phyloP scores from a whole-genome alignment of 2,888 invertebrate genomes.

The Chrysolina haemoptera region DNA sequence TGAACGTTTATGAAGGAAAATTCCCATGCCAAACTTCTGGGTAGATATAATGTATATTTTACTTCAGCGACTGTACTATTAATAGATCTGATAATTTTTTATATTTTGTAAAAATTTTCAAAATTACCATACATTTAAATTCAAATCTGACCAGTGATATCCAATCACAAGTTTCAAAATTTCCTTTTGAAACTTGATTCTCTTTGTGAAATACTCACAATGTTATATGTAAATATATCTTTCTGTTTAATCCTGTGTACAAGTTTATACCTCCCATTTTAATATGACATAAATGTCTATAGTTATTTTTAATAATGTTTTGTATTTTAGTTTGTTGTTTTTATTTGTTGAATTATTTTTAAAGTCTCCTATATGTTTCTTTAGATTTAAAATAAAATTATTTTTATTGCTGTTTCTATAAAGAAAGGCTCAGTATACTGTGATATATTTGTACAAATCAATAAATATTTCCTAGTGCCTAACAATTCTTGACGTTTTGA shows the following conservation, averaged over 20 bases:
- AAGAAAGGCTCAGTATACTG: slow-evolving; percentile 60
- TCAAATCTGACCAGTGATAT: neutral
- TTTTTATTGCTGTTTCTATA: slow-evolving; percentile 39
- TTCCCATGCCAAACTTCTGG: too few species aligned
- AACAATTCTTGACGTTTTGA: slow-evolving; percentile 49
- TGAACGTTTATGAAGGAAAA: too few species aligned
- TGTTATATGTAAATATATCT: neutral
- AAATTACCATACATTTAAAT: neutral
- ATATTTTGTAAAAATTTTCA: too few species aligned
- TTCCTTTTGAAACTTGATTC: neutral
- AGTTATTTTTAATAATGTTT: slow-evolving; percentile 6
- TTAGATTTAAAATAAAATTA: slow-evolving; percentile 23
- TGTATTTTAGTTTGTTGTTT: slow-evolving; percentile 29
- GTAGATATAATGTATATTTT: too few species aligned
- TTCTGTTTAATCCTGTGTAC: neutral
- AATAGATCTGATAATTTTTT: too few species aligned
- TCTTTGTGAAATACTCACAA: neutral
- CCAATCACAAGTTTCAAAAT: neutral
- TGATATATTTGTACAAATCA: slow-evolving; percentile 60
- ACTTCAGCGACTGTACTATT: too few species aligned
- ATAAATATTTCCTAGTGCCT: slow-evolving; percentile 56
- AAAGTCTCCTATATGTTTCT: slow-evolving; percentile 33
- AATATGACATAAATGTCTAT: slow-evolving; percentile 4
- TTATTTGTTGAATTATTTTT: slow-evolving; percentile 46
- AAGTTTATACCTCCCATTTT: slow-evolving; percentile 14